A percentile compares a stretch with the other conserved stretches of the same genome.
Evolutionary conservation across 1,140 invertebrate genomes (phyloP).

Genomic region (Aphelinus certus): DNA sequence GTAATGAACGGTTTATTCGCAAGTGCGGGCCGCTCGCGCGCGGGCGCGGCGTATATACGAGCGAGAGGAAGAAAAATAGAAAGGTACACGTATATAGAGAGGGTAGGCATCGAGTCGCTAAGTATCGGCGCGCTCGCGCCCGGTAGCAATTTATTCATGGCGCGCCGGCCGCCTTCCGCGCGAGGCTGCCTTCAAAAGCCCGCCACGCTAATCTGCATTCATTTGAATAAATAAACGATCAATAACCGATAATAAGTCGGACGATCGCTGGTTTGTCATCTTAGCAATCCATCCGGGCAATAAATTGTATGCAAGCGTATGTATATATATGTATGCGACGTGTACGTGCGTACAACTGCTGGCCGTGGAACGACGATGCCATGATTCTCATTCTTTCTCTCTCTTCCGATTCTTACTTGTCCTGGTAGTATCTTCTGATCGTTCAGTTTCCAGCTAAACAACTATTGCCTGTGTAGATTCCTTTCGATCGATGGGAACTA

Average conservation of each 20-base stretch:
- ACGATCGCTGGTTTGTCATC: constrained; percentile 64
- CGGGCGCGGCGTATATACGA: neutral
- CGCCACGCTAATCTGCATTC: constrained; percentile 65
- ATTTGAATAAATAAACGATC: constrained; percentile 68
- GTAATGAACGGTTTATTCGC: constrained; percentile 29
- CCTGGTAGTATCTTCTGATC: no score
- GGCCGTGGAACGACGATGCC: no score
- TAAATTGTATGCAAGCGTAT: constrained; percentile 42
- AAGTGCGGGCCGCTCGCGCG: neutral
- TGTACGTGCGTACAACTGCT: no score
- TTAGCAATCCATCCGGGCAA: constrained; percentile 54
- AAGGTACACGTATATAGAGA: constrained; percentile 6
- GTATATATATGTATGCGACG: neutral
- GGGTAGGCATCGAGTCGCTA: constrained; percentile 46
- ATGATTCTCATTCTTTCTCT: no score
- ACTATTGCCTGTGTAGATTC: no score
- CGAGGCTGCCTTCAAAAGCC: constrained; percentile 60
- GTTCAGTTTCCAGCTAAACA: no score
- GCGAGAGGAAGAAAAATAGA: constrained; percentile 11
- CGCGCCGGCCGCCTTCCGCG: constrained; percentile 25
- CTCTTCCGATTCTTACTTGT: no score
- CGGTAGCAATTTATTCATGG: constrained; percentile 68
- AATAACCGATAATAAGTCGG: constrained; percentile 65
- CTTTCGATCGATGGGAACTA: no score
- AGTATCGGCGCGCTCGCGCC: constrained; percentile 59